Percentiles rank a stretch among this genome's conserved stretches.
Conservation (phyloP, 2,797 vertebrate species). For the Rhyacichthys aspro region DNA sequence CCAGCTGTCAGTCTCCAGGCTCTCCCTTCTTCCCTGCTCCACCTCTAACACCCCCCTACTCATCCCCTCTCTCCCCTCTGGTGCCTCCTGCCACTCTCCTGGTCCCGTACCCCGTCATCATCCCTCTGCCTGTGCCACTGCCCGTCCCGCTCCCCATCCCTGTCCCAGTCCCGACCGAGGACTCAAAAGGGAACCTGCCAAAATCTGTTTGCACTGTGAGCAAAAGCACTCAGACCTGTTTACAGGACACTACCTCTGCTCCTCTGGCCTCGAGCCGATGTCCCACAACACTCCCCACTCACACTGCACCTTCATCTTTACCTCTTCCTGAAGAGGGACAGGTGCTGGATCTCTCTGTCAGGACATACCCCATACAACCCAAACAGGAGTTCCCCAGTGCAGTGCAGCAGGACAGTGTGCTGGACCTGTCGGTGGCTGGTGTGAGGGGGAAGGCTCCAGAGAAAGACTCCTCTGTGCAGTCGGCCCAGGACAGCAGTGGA, state of each 20-base stretch:
- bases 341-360: slow-evolving; percentile 92
- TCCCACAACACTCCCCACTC: slow-evolving; percentile 34
- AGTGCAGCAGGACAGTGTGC: slow-evolving; percentile 86
- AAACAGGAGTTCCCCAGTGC: slow-evolving; percentile 74
- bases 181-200: slow-evolving; percentile 83
- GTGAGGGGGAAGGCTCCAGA: slow-evolving; percentile 74
- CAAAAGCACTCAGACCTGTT: slow-evolving; percentile 89
- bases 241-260: slow-evolving; percentile 83
- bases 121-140: slow-evolving; percentile 93
- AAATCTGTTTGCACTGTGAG: slow-evolving; percentile 84
- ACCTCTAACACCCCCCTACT: slow-evolving; percentile 84
- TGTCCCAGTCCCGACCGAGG: slow-evolving; percentile 85
- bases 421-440: slow-evolving; percentile 88
- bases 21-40: slow-evolving; percentile 81
- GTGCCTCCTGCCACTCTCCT: slow-evolving; percentile 93
- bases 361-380: slow-evolving; percentile 77
- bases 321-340: slow-evolving; percentile 81
- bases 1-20: slow-evolving; percentile 83
- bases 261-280: slow-evolving; percentile 78
- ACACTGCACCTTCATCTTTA: slow-evolving; percentile 37
- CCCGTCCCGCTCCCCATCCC: slow-evolving; percentile 93
- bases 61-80: slow-evolving; percentile 87
- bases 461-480: slow-evolving; percentile 20
- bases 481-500: slow-evolving; percentile 62
- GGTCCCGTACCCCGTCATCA: slow-evolving; percentile 94